Evolutionary conservation across 2,797 vertebrate genomes (phyloP).

Genomic region (Nasua narica): DNA sequence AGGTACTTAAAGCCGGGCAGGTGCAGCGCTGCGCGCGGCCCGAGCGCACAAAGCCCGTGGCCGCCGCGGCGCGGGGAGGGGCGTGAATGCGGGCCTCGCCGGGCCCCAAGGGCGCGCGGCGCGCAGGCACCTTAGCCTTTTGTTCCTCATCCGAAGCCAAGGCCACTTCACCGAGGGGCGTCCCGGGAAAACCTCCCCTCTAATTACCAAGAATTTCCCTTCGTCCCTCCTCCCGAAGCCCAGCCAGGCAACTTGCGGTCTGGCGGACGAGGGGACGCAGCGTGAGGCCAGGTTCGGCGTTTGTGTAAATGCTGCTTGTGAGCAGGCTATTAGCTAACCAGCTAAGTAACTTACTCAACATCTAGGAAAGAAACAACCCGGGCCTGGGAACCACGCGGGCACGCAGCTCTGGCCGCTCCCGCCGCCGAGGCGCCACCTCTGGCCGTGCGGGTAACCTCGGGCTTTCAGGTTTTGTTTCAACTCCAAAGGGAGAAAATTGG

Average conservation of each 20-base stretch:
- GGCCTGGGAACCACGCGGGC: conserved; percentile 50
- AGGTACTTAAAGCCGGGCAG: conserved; percentile 79
- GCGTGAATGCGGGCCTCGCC: background rate
- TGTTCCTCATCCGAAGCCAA: conserved; percentile 67
- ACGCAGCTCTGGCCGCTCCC: conserved; percentile 55
- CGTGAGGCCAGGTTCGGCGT: background rate
- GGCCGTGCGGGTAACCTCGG: conserved; percentile 61
- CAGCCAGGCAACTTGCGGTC: background rate
- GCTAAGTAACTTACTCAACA: background rate
- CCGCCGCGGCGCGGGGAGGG: background rate
- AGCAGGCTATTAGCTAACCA: background rate
- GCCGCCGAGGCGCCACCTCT: conserved; percentile 76
- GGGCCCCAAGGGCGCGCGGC: conserved; percentile 55
- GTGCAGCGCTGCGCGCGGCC: conserved; percentile 69
- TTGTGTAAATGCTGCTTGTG: background rate
- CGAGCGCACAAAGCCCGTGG: conserved; percentile 69
- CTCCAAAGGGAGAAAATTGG: conserved; percentile 64
- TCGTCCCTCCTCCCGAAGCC: background rate
- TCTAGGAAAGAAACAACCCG: background rate
- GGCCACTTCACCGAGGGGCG: conserved; percentile 57
- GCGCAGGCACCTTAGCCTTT: conserved; percentile 67
- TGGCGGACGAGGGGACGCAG: background rate
- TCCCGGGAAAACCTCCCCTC: conserved; percentile 49
- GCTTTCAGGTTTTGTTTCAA: conserved; percentile 73
- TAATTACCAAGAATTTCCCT: conserved; percentile 65